phyloP scores from a whole-genome alignment of 2,113 vertebrate species.

The Megalops atlanticus region DNA sequence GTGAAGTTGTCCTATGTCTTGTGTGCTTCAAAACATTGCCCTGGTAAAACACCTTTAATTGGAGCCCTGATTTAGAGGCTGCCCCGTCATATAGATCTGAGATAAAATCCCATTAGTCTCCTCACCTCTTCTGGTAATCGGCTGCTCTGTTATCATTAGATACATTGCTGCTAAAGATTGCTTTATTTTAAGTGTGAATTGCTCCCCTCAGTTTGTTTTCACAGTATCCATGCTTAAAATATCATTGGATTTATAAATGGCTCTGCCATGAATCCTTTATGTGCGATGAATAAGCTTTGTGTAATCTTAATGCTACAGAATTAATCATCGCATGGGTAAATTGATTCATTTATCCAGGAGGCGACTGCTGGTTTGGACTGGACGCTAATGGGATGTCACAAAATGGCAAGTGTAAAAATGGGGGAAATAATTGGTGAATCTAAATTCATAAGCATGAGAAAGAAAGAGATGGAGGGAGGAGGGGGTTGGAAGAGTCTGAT shows the following conservation, averaged over 20 bases:
- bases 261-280: background rate
- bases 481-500: background rate
- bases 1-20: background rate
- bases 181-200: background rate
- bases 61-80: background rate
- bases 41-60: background rate
- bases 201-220: constrained; percentile 16
- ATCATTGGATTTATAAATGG: constrained; percentile 24
- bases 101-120: constrained; percentile 6
- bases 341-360: background rate
- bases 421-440: constrained; percentile 15
- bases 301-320: constrained; percentile 22
- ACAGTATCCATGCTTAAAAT: constrained; percentile 3
- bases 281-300: constrained; percentile 18
- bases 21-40: background rate
- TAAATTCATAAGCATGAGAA: constrained; percentile 7
- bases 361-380: background rate
- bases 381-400: constrained; percentile 7
- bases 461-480: background rate
- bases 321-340: constrained; percentile 12
- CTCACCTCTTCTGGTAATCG: background rate
- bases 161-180: background rate
- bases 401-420: constrained; percentile 10
- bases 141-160: background rate
- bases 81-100: background rate